Evolutionary conservation across 1,140 invertebrate genomes (phyloP).

Genomic region (Diachasmimorpha longicaudata): DNA sequence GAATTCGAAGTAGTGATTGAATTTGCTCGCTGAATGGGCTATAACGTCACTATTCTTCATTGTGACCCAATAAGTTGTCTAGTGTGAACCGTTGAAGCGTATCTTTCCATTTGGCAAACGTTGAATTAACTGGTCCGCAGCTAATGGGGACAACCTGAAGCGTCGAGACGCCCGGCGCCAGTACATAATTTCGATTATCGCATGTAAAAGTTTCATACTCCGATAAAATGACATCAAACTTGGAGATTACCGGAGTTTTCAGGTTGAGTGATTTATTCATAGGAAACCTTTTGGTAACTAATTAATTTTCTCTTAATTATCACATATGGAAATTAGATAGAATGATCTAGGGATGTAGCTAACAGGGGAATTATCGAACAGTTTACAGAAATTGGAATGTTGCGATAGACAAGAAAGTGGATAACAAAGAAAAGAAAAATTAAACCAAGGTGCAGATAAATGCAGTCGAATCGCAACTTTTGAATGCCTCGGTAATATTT

Average conservation of each 20-base stretch:
- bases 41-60: not conserved
- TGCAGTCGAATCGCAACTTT: no score
- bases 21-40: not conserved
- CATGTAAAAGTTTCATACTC: slow-evolving; percentile 1
- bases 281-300: no score
- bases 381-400: no score
- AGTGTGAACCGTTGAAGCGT: not conserved
- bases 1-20: not conserved
- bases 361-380: no score
- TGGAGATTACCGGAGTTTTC: not conserved
- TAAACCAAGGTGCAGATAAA: no score
- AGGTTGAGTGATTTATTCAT: no score
- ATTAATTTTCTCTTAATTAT: no score
- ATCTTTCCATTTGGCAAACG: not conserved
- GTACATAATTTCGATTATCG: not conserved
- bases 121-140: not conserved
- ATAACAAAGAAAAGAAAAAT: no score
- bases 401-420: no score
- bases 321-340: no score
- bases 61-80: not conserved
- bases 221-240: not conserved
- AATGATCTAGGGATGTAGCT: no score
- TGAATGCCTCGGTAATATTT: no score
- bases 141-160: not conserved
- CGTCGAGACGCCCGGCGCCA: slow-evolving; percentile 17